Evolutionary conservation across 2,888 invertebrate species (phyloP).

Genomic region (Limnephilus auricula): DNA sequence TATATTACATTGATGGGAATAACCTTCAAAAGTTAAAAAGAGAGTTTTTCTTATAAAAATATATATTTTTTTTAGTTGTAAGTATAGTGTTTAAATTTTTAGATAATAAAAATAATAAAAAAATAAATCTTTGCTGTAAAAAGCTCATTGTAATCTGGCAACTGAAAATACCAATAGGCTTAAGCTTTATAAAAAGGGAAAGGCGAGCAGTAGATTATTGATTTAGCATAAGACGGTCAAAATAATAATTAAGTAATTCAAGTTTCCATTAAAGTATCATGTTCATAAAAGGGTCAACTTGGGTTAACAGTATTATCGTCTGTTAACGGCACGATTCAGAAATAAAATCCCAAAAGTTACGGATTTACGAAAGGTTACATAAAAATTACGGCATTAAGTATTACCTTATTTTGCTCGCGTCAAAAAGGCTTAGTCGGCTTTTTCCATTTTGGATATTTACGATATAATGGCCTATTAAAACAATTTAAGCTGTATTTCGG

Average conservation of each 20-base stretch:
- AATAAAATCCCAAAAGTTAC: conserved; percentile 11
- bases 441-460: conserved; percentile 43
- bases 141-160: background rate
- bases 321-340: conserved; percentile 27
- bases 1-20: too few relatives aligned
- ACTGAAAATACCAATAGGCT: background rate
- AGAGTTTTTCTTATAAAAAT: too few relatives aligned
- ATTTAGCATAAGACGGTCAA: background rate
- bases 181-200: background rate
- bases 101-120: too few relatives aligned
- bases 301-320: background rate
- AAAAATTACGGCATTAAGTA: conserved; percentile 24
- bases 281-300: background rate
- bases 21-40: too few relatives aligned
- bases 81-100: too few relatives aligned
- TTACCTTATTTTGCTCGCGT: conserved; percentile 21
- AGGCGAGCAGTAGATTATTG: background rate
- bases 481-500: conserved; percentile 36
- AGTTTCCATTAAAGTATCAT: background rate
- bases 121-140: background rate
- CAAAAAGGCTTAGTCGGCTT: background rate
- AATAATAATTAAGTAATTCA: background rate
- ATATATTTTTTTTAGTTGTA: too few relatives aligned
- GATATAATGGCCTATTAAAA: conserved; percentile 39
- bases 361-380: background rate